Percentiles rank a stretch among this genome's conserved stretches.
phyloP scores from a whole-genome alignment of 2,888 invertebrate genomes.

The Cyclophora punctaria region DNA sequence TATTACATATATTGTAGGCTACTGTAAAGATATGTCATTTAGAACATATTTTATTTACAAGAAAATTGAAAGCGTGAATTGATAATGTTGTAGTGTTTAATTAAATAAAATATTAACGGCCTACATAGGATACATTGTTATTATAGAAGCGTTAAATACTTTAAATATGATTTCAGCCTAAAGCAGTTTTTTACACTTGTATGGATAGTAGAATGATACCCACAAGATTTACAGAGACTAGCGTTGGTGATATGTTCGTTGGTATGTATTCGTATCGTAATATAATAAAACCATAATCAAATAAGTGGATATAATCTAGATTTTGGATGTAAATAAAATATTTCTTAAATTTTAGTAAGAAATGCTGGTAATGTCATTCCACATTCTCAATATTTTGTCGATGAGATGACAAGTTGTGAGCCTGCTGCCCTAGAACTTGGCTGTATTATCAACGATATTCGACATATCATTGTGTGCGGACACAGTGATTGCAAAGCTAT shows the following conservation, averaged over 20 bases:
- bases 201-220: slow-evolving; percentile 99
- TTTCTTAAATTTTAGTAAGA: slow-evolving; percentile 77
- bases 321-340: no score
- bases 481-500: slow-evolving; percentile 99
- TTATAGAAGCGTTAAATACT: no score
- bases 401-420: slow-evolving; percentile 93
- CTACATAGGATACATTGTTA: no score
- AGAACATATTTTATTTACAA: no score
- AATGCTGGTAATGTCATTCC: slow-evolving; percentile 98
- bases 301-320: no score
- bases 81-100: no score
- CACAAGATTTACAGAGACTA: slow-evolving; percentile 94
- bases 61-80: no score
- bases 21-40: no score
- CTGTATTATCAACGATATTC: slow-evolving; percentile 92
- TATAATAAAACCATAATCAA: background rate
- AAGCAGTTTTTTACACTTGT: slow-evolving; percentile 97
- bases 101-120: no score
- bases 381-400: slow-evolving; percentile 89
- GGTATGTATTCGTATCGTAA: slow-evolving; percentile 76
- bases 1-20: no score
- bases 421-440: slow-evolving; percentile 96
- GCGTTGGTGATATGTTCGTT: slow-evolving; percentile 98
- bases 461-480: slow-evolving; percentile 96
- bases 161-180: slow-evolving; percentile 80